phyloP scores from a whole-genome alignment of 1,140 invertebrate genomes.

The Steinernema khuongi region DNA sequence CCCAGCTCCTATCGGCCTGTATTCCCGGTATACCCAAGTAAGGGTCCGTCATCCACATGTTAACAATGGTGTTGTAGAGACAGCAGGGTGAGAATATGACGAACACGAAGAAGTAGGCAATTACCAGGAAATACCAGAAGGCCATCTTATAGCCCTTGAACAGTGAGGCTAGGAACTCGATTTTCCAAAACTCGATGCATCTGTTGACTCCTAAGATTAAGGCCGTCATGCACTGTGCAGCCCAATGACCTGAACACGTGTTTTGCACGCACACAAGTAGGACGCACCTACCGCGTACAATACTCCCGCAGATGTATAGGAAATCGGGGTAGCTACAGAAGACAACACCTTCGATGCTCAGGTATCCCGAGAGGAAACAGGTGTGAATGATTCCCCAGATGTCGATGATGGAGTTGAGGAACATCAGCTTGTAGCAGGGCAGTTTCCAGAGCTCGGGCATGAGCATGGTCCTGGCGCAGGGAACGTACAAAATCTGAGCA shows the following conservation, averaged over 20 bases:
- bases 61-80: not conserved
- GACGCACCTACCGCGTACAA: not conserved
- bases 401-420: not conserved
- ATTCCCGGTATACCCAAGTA: not conserved
- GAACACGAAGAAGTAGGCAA: not conserved
- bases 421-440: slow-evolving; percentile 2
- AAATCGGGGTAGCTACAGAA: not conserved
- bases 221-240: not conserved
- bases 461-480: not conserved
- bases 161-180: not conserved
- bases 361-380: not conserved
- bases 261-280: not conserved
- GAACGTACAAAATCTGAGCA: not conserved
- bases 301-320: not conserved
- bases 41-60: slow-evolving; percentile 9
- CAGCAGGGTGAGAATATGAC: not conserved
- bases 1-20: not conserved
- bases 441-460: not conserved
- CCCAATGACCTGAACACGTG: not conserved
- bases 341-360: not conserved
- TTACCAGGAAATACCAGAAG: not conserved
- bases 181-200: not conserved
- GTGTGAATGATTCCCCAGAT: not conserved
- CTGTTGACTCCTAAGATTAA: not conserved
- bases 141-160: not conserved